A percentile compares a stretch with the other conserved stretches of the same genome.
These are phyloP conservation scores for Babylonia areolata DNA, from an alignment of 1,140 invertebrate species.

Conservation along the genomic window DNA sequence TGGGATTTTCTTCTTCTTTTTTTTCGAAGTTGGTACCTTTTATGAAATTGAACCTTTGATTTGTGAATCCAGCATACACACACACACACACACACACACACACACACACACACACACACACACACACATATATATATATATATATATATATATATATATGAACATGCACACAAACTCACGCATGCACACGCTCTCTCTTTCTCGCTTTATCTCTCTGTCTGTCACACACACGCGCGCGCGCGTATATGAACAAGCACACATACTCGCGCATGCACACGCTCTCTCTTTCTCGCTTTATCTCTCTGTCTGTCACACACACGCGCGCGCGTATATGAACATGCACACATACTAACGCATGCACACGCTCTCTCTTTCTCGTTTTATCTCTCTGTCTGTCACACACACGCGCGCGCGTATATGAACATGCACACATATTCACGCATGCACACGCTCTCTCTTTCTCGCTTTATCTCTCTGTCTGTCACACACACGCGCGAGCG, in stretches of 20 bases:
- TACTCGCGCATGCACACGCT: not conserved
- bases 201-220: too few relatives aligned
- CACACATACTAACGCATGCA: not conserved
- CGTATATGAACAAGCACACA: not conserved
- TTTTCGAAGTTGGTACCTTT: too few relatives aligned
- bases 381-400: too few relatives aligned
- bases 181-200: not conserved
- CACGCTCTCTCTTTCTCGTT: not conserved
- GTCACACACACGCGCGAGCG: too few relatives aligned
- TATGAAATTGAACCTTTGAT: too few relatives aligned
- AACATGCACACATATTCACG: not conserved
- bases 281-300: too few relatives aligned
- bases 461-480: too few relatives aligned
- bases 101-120: conserved; percentile 18
- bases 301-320: too few relatives aligned
- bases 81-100: conserved; percentile 13
- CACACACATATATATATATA: not conserved
- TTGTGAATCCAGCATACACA: too few relatives aligned
- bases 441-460: conserved; percentile 10
- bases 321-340: too few relatives aligned
- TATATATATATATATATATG: not conserved
- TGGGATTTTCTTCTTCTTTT: too few relatives aligned
- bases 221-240: not conserved
- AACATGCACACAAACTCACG: not conserved
- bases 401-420: not conserved